A percentile compares a stretch with the other conserved stretches of the same genome.
These are phyloP conservation scores for Campoplex nolae DNA, from an alignment of 2,888 invertebrate species.

Conservation along the genomic window DNA sequence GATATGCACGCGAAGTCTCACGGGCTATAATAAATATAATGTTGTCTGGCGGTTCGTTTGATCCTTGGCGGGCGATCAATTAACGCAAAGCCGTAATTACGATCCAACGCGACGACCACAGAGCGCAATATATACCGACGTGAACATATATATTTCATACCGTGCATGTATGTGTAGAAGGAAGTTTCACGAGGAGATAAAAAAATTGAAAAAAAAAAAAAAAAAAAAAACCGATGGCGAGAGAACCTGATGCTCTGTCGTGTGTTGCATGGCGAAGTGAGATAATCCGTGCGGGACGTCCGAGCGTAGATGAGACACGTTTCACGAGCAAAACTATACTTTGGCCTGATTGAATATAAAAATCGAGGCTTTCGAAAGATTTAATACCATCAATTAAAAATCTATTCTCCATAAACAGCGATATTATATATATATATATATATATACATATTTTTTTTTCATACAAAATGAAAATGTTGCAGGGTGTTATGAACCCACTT, in stretches of 20 bases:
- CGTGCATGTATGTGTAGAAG: background rate
- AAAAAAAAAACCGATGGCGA: constrained; percentile 5
- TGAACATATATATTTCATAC: constrained; percentile 37
- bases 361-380: constrained; percentile 37
- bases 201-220: constrained; percentile 5
- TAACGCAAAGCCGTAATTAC: constrained; percentile 76
- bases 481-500: background rate
- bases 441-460: constrained; percentile 2
- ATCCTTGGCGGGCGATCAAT: constrained; percentile 72
- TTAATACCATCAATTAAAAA: constrained; percentile 58
- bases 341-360: constrained; percentile 37
- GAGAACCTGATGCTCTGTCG: constrained; percentile 21
- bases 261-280: constrained; percentile 41
- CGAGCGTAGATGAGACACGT: constrained; percentile 32
- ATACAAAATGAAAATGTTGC: constrained; percentile 13
- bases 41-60: constrained; percentile 64
- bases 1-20: constrained; percentile 46
- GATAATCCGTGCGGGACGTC: constrained; percentile 47
- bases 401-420: constrained; percentile 1
- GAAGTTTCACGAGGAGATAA: constrained; percentile 23
- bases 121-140: constrained; percentile 62
- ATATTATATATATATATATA: constrained; percentile 4
- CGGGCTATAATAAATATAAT: constrained; percentile 65
- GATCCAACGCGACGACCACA: constrained; percentile 70
- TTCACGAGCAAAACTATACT: constrained; percentile 10